phyloP scores from a whole-genome alignment of 2,797 vertebrate species.

The Borostomias antarcticus region DNA sequence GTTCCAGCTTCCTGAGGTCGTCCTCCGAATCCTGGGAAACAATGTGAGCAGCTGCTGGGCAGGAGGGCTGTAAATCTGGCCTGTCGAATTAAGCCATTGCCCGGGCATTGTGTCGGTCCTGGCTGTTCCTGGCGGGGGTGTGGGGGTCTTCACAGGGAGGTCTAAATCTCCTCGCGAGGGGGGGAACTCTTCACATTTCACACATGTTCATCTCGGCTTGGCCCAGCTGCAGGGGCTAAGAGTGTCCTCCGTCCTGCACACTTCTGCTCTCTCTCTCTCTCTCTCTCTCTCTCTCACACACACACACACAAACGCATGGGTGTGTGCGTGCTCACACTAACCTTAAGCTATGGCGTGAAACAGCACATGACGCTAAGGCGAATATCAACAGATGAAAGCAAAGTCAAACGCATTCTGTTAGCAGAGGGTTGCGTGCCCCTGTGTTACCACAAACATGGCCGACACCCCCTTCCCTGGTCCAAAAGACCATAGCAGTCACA shows the following conservation, averaged over 20 bases:
- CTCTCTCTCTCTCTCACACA: neutral
- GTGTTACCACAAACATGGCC: slow-evolving; percentile 1
- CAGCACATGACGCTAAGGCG: slow-evolving; percentile 1
- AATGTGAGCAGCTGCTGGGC: slow-evolving; percentile 70
- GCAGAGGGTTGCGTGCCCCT: neutral
- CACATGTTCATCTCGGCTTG: slow-evolving; percentile 36
- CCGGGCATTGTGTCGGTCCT: slow-evolving; percentile 65
- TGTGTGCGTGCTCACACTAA: neutral
- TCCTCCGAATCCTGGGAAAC: slow-evolving; percentile 65
- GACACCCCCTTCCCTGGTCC: neutral
- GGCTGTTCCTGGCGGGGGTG: slow-evolving; percentile 53
- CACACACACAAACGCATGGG: slow-evolving; percentile 16
- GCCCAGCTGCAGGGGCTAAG: slow-evolving; percentile 24
- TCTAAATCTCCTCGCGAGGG: slow-evolving; percentile 53
- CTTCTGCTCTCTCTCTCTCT: neutral
- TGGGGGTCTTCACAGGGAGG: slow-evolving; percentile 34
- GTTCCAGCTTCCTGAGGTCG: slow-evolving; percentile 54
- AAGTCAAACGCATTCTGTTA: neutral
- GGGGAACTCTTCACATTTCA: slow-evolving; percentile 51
- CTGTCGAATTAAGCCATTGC: slow-evolving; percentile 71
- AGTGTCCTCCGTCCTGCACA: neutral
- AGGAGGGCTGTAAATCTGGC: slow-evolving; percentile 72
- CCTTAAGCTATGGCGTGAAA: neutral
- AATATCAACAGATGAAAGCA: slow-evolving; percentile 5
- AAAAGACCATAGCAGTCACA: neutral